Conservation (phyloP, 2,888 invertebrate genomes). For the Notodonta dromedarius region DNA sequence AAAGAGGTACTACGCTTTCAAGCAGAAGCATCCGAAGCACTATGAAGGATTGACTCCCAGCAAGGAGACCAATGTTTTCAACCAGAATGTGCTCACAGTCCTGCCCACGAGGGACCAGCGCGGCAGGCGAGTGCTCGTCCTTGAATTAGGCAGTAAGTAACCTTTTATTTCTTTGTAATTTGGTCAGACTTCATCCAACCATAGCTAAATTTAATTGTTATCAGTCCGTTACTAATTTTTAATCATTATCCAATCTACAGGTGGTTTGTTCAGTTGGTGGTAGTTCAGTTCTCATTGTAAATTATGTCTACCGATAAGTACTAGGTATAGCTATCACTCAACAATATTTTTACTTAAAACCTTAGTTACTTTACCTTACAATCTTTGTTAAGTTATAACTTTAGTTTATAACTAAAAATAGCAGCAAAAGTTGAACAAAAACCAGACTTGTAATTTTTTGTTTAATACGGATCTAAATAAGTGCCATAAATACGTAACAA, state of each 20-base stretch:
- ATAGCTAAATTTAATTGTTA: background rate
- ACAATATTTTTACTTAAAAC: no score
- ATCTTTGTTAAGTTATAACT: no score
- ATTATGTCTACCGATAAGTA: no score
- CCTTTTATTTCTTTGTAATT: background rate
- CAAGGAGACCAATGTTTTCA: constrained; percentile 90
- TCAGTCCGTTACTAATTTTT: background rate
- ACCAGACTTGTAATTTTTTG: background rate
- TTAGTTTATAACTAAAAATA: background rate
- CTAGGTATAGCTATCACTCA: no score
- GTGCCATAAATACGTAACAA: background rate
- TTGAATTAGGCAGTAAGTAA: constrained; percentile 91
- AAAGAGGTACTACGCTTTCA: constrained; percentile 92
- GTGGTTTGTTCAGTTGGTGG: no score
- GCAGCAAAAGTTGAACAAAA: background rate
- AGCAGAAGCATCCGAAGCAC: constrained; percentile 89
- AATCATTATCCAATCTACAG: background rate
- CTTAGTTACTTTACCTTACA: no score
- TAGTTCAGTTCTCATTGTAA: no score
- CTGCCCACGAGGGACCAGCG: constrained; percentile 91
- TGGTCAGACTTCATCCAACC: background rate
- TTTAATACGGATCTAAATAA: background rate
- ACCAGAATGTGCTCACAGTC: constrained; percentile 91
- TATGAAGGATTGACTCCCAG: constrained; percentile 89
- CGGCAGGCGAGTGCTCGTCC: constrained; percentile 90